Base-by-base conservation (phyloP, 1,140 invertebrate genomes). In the Euura lappo region DNA sequence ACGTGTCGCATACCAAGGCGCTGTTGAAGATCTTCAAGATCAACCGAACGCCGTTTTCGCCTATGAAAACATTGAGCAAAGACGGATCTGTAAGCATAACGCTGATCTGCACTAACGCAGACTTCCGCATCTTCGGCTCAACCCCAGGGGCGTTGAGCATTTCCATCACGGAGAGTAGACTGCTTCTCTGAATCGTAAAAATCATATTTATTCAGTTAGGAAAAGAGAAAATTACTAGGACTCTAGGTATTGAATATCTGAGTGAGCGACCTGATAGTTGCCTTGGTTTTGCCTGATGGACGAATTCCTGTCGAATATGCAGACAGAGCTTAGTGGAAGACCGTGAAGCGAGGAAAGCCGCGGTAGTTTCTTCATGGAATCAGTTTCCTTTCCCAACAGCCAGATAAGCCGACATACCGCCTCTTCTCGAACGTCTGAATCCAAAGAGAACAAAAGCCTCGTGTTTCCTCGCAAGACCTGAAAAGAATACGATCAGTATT, bases 31-130 rank as follows among this genome's bases (percentile, higher is more conserved):
- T 83, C 10, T 84, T 72, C 13, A 88, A 76, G 28, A 88, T 79
- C 13, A 84, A 68, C 11, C 75, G 5, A 76, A 77, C 87, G n/a
- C 90, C 90, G 79, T 87, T 87, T 85, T 89, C 80, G 13, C 76
- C 79, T 10, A 89, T 75, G 76, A 92, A 91, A 2, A 85, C 74
- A 72, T 87, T 84, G 72, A 91, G 90, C 28, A 91, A 79, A 43
- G 87, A 84, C 45, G 77, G 78, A 74, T 92, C 90, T 47, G 90
- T 87, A 66, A 91, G 78, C 88, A 91, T 91, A 2, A 91, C 90
- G 68, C 88, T 89, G 43, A 91, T 79, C 84, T 92, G 91, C 7
- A 89, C 87, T 28, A 92, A 81, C 65, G 90, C 90, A 4, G 90
- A 91, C 81, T 89, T 88, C 45, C 87, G 83, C 69, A 91, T 88